These are phyloP conservation scores for Subacronicta megacephala DNA, from an alignment of 2,888 invertebrate genomes.

Conservation along the genomic window DNA sequence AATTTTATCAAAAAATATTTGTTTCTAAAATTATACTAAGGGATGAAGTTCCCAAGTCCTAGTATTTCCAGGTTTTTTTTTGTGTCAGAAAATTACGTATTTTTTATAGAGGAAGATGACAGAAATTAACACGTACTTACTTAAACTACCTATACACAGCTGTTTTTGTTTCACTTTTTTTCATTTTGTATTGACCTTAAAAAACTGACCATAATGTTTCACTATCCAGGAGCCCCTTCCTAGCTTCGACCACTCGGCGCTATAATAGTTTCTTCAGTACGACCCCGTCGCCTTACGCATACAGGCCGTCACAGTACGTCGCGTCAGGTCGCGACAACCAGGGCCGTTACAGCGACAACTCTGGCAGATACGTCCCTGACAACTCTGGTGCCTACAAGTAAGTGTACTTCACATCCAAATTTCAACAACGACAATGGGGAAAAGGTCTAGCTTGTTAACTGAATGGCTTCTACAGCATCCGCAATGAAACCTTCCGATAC, in stretches of 20 bases:
- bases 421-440: too few species aligned
- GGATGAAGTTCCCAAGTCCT: too few species aligned
- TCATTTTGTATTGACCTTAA: background rate
- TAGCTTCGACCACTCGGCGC: constrained; percentile 23
- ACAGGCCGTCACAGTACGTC: constrained; percentile 51
- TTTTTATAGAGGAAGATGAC: too few species aligned
- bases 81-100: too few species aligned
- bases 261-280: constrained; percentile 24
- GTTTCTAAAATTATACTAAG: too few species aligned
- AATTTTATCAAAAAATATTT: too few species aligned
- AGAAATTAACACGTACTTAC: background rate
- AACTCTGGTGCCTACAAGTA: constrained; percentile 79
- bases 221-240: constrained; percentile 32
- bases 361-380: constrained; percentile 62
- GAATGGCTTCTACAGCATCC: too few species aligned
- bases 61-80: too few species aligned
- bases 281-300: constrained; percentile 28
- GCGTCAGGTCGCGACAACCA: constrained; percentile 52
- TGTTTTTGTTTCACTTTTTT: background rate
- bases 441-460: too few species aligned
- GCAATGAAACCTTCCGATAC: too few species aligned
- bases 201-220: background rate
- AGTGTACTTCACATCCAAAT: constrained; percentile 38
- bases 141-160: constrained; percentile 23
- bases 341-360: constrained; percentile 59